Conservation (phyloP, 2,113 vertebrate species). For the Chamaetylas fuelleborni region DNA sequence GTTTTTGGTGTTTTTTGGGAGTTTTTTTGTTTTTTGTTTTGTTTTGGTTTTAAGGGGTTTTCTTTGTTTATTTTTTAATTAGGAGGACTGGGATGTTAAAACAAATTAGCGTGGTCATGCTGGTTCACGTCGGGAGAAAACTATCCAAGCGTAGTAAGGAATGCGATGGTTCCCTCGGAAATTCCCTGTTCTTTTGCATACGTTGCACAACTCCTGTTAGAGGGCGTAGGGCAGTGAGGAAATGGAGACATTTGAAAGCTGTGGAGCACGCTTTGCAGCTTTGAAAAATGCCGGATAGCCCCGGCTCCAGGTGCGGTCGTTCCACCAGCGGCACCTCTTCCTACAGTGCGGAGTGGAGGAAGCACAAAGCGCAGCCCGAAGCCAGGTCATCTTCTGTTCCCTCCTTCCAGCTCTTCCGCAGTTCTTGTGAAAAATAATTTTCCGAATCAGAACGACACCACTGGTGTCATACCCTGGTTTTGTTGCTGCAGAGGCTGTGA, state of each 20-base stretch:
- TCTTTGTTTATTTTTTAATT: neutral
- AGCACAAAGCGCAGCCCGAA: neutral
- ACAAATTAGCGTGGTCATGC: neutral
- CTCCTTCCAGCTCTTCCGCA: neutral
- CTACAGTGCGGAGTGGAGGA: neutral
- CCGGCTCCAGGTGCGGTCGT: neutral
- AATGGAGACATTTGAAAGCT: neutral
- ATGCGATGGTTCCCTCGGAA: neutral
- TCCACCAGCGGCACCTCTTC: neutral
- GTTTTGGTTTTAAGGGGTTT: neutral
- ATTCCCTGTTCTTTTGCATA: neutral
- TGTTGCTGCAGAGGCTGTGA: neutral
- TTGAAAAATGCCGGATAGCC: neutral
- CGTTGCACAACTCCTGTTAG: too few relatives aligned
- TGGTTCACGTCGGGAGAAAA: neutral
- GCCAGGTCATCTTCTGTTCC: too few relatives aligned
- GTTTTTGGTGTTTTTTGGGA: neutral
- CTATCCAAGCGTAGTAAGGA: neutral
- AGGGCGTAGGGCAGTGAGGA: neutral
- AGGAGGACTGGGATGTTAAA: neutral
- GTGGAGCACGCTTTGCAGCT: neutral
- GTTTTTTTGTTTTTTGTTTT: neutral
- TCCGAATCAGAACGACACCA: neutral
- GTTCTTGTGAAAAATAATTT: neutral
- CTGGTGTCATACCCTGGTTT: neutral